phyloP scores from a whole-genome alignment of 92 coral and sea anemone genomes.

The Plumapathes pennacea region DNA sequence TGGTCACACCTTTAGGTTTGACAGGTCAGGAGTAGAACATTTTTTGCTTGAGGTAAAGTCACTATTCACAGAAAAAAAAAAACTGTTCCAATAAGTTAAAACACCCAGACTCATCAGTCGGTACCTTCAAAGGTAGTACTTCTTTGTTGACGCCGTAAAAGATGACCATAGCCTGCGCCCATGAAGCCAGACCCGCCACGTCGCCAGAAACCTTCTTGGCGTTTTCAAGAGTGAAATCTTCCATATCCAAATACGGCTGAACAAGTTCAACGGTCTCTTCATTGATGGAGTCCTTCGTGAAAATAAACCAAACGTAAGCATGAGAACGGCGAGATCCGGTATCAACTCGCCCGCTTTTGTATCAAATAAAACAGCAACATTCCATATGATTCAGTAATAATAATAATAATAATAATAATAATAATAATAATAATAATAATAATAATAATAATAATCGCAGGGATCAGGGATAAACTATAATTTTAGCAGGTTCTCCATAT shows the following conservation, averaged over 20 bases:
- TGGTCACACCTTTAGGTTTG: too few relatives aligned
- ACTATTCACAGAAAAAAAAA: too few relatives aligned
- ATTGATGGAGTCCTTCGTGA: constrained; percentile 76
- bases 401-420: not conserved
- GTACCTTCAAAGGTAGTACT: constrained; percentile 94
- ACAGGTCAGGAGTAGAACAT: too few relatives aligned
- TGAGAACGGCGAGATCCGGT: too few relatives aligned
- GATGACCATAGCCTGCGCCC: constrained; percentile 95
- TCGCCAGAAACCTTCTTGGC: constrained; percentile 99
- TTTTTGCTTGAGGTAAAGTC: too few relatives aligned
- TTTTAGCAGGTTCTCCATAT: too few relatives aligned
- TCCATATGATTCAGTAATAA: not conserved
- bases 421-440: not conserved
- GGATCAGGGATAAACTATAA: too few relatives aligned
- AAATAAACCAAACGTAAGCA: not conserved
- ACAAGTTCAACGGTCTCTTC: constrained; percentile 94
- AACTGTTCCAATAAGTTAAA: too few relatives aligned
- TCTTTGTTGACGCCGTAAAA: constrained; percentile 94
- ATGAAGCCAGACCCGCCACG: constrained; percentile 96
- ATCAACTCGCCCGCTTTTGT: too few relatives aligned
- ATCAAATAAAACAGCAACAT: too few relatives aligned
- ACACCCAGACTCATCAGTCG: too few relatives aligned
- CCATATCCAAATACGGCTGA: constrained; percentile 88
- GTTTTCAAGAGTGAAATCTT: constrained; percentile 88
- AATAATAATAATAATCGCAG: too few relatives aligned